A percentile compares a stretch with the other conserved stretches of the same genome.
These are phyloP conservation scores for Cyanoliseus patagonus DNA, from an alignment of 2,113 vertebrate genomes.

Conservation along the genomic window DNA sequence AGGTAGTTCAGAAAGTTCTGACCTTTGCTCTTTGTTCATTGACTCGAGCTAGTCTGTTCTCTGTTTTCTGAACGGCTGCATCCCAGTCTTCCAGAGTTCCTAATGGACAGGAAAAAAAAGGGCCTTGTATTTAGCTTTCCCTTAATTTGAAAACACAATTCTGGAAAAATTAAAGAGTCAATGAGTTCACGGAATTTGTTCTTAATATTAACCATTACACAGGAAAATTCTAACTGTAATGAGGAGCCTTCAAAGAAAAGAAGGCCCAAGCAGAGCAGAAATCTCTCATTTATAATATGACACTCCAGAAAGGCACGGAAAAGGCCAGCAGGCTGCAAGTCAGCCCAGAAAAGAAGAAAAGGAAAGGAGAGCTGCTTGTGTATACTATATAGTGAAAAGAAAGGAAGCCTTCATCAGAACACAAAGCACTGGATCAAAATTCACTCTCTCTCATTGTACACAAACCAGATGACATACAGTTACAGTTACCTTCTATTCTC, in stretches of 20 bases:
- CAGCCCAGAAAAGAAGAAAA: not conserved
- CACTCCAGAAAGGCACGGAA: not conserved
- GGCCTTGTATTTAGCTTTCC: not conserved
- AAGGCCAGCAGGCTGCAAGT: not conserved
- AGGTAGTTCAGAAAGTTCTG: not conserved
- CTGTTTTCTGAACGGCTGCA: constrained; percentile 89
- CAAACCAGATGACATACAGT: not conserved
- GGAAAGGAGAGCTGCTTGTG: not conserved
- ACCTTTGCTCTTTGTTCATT: constrained; percentile 92
- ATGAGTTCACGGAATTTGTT: not conserved
- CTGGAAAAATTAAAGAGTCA: not conserved
- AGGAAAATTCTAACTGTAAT: not conserved
- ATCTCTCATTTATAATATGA: not conserved
- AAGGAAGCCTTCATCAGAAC: not conserved
- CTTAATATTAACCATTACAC: not conserved
- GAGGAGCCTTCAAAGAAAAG: not conserved
- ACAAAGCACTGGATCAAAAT: not conserved
- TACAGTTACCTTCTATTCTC: constrained; percentile 86
- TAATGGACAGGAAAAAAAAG: constrained; percentile 11
- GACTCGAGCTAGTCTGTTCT: constrained; percentile 86
- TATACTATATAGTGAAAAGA: not conserved
- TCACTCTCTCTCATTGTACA: not conserved
- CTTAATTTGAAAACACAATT: not conserved
- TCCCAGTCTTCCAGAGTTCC: constrained; percentile 97
- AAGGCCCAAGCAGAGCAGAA: not conserved